These are phyloP conservation scores for Acanthornis magna DNA, from an alignment of 2,797 vertebrate species.

Conservation along the genomic window DNA sequence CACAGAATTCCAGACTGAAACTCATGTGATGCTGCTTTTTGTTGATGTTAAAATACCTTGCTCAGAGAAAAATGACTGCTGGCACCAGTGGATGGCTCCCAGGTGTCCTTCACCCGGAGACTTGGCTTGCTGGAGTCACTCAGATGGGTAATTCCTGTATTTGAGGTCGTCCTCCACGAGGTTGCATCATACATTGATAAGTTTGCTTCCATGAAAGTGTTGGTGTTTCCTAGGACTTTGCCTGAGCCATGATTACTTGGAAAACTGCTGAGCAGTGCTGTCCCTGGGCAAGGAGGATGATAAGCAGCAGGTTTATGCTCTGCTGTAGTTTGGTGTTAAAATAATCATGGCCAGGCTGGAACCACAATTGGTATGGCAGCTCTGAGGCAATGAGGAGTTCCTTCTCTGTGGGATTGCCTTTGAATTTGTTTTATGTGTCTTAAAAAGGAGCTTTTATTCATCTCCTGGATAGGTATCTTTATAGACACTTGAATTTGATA, in stretches of 20 bases:
- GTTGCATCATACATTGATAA: neutral
- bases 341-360: neutral
- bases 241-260: neutral
- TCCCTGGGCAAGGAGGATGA: neutral
- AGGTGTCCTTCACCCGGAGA: accelerated
- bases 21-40: neutral
- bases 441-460: neutral
- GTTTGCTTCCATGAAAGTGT: neutral
- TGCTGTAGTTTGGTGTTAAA: neutral
- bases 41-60: neutral
- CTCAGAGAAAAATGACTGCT: neutral
- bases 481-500: neutral
- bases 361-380: neutral
- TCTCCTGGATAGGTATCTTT: neutral
- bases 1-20: neutral
- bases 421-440: neutral
- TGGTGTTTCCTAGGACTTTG: neutral
- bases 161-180: neutral
- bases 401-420: neutral
- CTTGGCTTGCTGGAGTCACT: neutral
- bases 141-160: neutral
- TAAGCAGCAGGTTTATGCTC: neutral
- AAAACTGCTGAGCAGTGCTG: neutral
- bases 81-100: neutral
- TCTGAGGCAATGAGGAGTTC: neutral